Percentiles rank a stretch among this genome's conserved stretches.
Evolutionary conservation across 2,797 vertebrate species (phyloP).

Genomic region (Diglossa cyanea): DNA sequence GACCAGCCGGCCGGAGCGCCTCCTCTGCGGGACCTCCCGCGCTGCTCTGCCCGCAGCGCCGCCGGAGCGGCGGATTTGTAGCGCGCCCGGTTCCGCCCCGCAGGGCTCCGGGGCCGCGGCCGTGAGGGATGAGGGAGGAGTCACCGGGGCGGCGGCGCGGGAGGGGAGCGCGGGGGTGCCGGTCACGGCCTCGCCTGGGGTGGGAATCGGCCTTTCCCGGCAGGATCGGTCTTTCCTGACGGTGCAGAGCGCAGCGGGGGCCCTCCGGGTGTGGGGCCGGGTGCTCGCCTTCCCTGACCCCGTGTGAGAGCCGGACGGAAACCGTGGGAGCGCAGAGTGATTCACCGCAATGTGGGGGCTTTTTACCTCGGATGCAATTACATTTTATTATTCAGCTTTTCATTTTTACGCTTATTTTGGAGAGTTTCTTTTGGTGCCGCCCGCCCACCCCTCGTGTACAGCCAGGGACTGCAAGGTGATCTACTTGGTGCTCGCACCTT

Average conservation of each 20-base stretch:
- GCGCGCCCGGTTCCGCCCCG: not conserved
- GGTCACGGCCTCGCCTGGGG: not conserved
- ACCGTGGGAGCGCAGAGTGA: not conserved
- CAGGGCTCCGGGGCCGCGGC: not conserved
- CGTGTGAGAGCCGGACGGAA: not conserved
- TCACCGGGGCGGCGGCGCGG: not conserved
- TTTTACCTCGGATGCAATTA: not conserved
- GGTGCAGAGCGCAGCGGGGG: not conserved
- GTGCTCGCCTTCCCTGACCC: not conserved
- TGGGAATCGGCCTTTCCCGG: not conserved
- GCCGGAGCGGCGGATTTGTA: not conserved
- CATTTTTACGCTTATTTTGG: not conserved
- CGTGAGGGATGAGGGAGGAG: constrained; percentile 35
- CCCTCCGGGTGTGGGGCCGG: not conserved
- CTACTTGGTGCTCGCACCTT: not conserved
- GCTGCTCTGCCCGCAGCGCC: rapidly evolving
- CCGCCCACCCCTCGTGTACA: not conserved
- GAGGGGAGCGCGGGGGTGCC: not conserved
- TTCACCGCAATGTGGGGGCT: not conserved
- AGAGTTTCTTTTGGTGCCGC: not conserved
- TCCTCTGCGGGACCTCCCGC: rapidly evolving
- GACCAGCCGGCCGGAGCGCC: rapidly evolving
- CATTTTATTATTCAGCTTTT: not conserved
- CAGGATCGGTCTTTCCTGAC: no score
- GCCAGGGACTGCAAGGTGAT: not conserved